Base-by-base conservation (phyloP, 2,888 invertebrate species). In the Drosophila setosimentum region DNA sequence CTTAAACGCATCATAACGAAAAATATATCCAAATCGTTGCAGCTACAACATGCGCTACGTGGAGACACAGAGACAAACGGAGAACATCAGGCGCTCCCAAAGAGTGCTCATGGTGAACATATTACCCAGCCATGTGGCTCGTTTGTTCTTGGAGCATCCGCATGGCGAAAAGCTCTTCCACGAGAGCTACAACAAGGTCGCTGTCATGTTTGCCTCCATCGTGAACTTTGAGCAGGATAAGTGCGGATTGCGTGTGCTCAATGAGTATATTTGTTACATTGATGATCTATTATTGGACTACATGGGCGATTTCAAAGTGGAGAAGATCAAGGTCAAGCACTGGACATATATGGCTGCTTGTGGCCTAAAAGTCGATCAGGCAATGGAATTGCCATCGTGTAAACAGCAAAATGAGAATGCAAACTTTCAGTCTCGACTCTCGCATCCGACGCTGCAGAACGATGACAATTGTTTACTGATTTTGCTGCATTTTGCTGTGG, bases 301-400 rank as follows among this genome's bases (percentile, higher is more conserved):
- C 40, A 84, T 74, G 2, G 84, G 94, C 0, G 94, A 95, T 58
- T 94, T 95, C 59, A 95, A 96, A 87, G 96, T 99, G 5, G 99
- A 99, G 92, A 99, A 99, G 93, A 99, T 99, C 33, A 99, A 99
- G 94, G 96, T 99, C 54, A 98, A 98, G 35, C 98, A 98, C 68
- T 97, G 97, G 95, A 99, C 98, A 0, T 99, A 99, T 91, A 98
- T 99, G 98, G 98, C 98, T 2, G 99, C 98, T 0, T 97, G 98
- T 90, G 99, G 99, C 0, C 94, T 99, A 33, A 96, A 96, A 48
- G 68, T 54, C 40, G 79, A 64, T 3, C 33, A 63, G 13, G 30
- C 42, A 16, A 35, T 60, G 3, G 49, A 68, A 27, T 51, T 42
- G 13, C 55, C 78, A 0, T 24, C 24, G 21, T 21, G 21, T 42